Evolutionary conservation across 2,888 invertebrate genomes (phyloP).

Genomic region (Helleia helle): DNA sequence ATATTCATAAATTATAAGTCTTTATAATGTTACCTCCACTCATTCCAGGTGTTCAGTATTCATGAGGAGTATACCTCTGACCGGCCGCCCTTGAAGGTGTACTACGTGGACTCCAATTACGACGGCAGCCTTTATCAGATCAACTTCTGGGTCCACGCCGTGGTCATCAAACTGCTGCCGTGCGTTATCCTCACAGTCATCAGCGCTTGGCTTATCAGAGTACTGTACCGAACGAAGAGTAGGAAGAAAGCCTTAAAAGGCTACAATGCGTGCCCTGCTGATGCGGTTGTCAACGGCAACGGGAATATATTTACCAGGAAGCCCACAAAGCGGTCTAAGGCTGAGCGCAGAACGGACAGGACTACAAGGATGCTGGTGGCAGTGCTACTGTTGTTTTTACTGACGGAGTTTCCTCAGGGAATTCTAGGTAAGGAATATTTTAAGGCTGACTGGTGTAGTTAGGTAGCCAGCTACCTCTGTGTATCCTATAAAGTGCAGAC

Average conservation of each 20-base stretch:
- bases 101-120: constrained; percentile 70
- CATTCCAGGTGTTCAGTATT: constrained; percentile 60
- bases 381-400: constrained; percentile 86
- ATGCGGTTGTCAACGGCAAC: constrained; percentile 45
- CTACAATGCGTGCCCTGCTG: constrained; percentile 54
- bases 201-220: constrained; percentile 81
- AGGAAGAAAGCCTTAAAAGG: constrained; percentile 76
- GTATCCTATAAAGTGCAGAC: too few species aligned
- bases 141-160: constrained; percentile 88
- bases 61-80: constrained; percentile 41
- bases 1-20: too few species aligned
- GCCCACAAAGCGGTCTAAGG: constrained; percentile 53
- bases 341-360: constrained; percentile 76
- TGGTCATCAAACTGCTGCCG: constrained; percentile 86
- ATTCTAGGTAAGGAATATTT: constrained; percentile 78
- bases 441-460: too few species aligned
- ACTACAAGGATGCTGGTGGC: constrained; percentile 93
- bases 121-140: constrained; percentile 76
- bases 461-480: too few species aligned
- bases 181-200: constrained; percentile 84
- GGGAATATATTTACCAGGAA: constrained; percentile 55
- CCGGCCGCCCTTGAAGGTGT: constrained; percentile 47
- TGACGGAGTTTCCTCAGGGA: constrained; percentile 93
- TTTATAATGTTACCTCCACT: too few species aligned
- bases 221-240: constrained; percentile 79